Conservation (phyloP, 2,797 vertebrate species). For the Nannoperca obscura region DNA sequence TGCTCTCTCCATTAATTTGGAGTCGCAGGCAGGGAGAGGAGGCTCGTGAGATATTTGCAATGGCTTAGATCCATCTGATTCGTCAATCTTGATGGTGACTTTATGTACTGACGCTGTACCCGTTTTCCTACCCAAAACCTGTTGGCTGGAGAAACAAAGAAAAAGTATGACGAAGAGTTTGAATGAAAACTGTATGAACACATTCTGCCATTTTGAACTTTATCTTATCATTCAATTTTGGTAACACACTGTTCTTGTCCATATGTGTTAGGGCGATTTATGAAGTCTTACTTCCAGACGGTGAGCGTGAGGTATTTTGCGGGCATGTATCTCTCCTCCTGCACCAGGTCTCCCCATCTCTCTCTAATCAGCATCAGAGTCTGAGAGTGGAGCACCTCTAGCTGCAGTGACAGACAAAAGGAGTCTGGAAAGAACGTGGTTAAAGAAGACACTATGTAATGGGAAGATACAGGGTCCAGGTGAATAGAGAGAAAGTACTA, state of each 20-base stretch:
- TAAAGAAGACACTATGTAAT: slow-evolving; percentile 82
- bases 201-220: not conserved
- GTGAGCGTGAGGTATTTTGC: slow-evolving; percentile 96
- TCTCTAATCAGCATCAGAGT: slow-evolving; percentile 97
- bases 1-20: slow-evolving; percentile 96
- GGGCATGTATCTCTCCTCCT: slow-evolving; percentile 95
- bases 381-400: slow-evolving; percentile 98
- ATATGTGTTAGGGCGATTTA: not conserved
- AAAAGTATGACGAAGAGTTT: not conserved
- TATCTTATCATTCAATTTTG: not conserved
- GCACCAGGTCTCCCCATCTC: slow-evolving; percentile 98
- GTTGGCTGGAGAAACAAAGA: slow-evolving; percentile 87
- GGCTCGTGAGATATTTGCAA: slow-evolving; percentile 98
- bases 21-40: slow-evolving; percentile 95
- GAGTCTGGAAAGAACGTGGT: slow-evolving; percentile 88
- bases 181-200: not conserved
- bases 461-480: slow-evolving; percentile 43
- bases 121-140: slow-evolving; percentile 96
- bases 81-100: slow-evolving; percentile 97
- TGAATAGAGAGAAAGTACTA: slow-evolving; percentile 43
- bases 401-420: slow-evolving; percentile 97
- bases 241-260: not conserved
- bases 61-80: slow-evolving; percentile 96
- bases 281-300: slow-evolving; percentile 96
- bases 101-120: slow-evolving; percentile 96